phyloP scores from a whole-genome alignment of 2,888 invertebrate species.

The Caenorhabditis afra region DNA sequence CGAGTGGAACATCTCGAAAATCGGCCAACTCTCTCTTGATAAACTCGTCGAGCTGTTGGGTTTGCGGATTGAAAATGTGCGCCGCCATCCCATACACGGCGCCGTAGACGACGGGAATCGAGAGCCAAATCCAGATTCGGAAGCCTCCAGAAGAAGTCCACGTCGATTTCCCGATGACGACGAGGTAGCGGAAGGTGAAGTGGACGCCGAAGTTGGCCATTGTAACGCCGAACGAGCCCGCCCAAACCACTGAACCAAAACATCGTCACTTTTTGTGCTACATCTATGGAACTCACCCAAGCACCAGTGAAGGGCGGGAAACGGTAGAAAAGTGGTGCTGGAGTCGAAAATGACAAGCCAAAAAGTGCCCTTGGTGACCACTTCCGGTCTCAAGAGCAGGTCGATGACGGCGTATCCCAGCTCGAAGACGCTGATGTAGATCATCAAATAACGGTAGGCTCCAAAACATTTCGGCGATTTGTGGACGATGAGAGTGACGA shows the following conservation, averaged over 20 bases:
- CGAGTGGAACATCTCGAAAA: too few relatives aligned
- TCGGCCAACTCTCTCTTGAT: neutral
- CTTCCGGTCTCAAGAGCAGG: neutral
- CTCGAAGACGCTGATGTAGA: conserved; percentile 1
- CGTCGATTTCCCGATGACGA: neutral
- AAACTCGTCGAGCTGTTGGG: neutral
- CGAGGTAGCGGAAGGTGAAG: conserved; percentile 32
- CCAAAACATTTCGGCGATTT: conserved; percentile 1
- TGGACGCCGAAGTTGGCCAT: conserved; percentile 29
- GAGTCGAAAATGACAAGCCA: neutral
- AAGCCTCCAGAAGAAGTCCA: conserved; percentile 4
- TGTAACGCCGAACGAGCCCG: conserved; percentile 34
- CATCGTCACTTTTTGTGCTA: too few relatives aligned
- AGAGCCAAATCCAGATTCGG: too few relatives aligned
- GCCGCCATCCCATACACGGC: neutral
- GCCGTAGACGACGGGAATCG: neutral
- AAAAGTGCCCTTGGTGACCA: neutral
- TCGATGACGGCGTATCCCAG: neutral
- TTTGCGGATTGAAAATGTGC: neutral
- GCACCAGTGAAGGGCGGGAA: neutral
- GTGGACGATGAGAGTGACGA: neutral
- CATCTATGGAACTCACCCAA: neutral
- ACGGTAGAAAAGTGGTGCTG: neutral
- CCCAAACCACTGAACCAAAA: conserved; percentile 15
- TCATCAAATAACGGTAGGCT: neutral